Conservation (phyloP, 1,140 invertebrate species). For the Neodiprion lecontei region DNA sequence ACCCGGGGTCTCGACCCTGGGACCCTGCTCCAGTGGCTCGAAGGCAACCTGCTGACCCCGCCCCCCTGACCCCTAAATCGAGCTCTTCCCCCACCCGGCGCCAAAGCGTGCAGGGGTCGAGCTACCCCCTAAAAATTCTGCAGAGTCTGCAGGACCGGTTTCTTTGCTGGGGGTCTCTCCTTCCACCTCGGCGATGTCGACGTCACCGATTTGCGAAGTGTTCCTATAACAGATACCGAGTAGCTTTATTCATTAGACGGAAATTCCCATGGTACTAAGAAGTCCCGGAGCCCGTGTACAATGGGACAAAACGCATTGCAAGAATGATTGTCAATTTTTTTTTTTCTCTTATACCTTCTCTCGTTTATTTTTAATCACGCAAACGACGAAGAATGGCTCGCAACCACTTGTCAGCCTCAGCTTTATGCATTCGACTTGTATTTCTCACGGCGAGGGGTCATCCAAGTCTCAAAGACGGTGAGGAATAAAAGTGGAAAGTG, state of each 20-base stretch:
- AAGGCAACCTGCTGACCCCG: slow-evolving; percentile 32
- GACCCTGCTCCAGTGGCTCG: no score
- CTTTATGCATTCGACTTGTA: slow-evolving; percentile 30
- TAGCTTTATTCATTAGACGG: slow-evolving; percentile 48
- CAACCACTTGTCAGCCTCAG: background rate
- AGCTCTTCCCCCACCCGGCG: background rate
- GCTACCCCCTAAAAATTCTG: background rate
- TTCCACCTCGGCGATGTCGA: slow-evolving; percentile 22
- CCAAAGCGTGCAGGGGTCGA: background rate
- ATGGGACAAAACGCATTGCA: no score
- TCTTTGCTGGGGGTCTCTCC: slow-evolving; percentile 38
- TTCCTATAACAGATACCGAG: background rate
- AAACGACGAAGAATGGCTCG: background rate
- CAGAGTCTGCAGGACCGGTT: slow-evolving; percentile 42
- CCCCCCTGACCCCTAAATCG: background rate
- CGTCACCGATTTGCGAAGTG: slow-evolving; percentile 15
- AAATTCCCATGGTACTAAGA: slow-evolving; percentile 39
- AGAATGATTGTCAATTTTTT: no score
- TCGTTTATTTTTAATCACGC: background rate
- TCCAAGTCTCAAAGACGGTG: background rate
- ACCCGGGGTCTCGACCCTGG: slow-evolving; percentile 18
- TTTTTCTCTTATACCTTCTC: no score
- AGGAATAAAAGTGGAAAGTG: no score
- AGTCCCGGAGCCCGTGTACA: background rate
- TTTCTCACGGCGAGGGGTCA: slow-evolving; percentile 19